Evolutionary conservation across 2,888 invertebrate species (phyloP), one percentile per base, ranked within the genome.

Genomic region (Folsomia candida): DNA sequence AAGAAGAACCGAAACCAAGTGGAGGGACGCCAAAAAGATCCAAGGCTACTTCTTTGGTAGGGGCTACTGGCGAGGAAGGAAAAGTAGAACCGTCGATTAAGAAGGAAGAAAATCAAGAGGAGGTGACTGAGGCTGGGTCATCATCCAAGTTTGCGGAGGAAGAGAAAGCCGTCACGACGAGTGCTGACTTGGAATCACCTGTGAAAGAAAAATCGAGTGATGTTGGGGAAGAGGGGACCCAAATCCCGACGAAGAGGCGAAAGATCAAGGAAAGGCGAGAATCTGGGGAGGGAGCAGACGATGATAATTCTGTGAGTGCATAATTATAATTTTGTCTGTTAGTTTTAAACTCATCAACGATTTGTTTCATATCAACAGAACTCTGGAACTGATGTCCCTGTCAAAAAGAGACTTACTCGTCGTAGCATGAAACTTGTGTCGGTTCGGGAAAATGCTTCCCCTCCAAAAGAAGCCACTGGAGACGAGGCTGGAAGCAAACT

Each of bases 211-310:
- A 57, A 57, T 27, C 25, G 47, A 25, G 58, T 57, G 51, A 65
- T 18, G 66, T 9, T 28, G 66, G 11, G 51, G 65, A 22, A n/a
- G 62, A 20, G 25, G 37, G 2, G 51, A 70, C 27, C 58, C 54
- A 28, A 29, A 51, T 25, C 26, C 24, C 18, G 57, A 37, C 2
- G 24, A 29, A 25, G 26, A 27, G 25, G 18, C 24, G 18, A 9
- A 24, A 14, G 2, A 59, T n/a, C 20, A 70, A 67, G 60, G 59
- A 68, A 22, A 51, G 66, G 62, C 57, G 29, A 4, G 71, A 70
- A 61, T 68, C 68, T 25, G 68, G 54, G n/a, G 68, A 63, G n/a
- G 63, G 62, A 57, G 68, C 63, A 6, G 68, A 68, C 6, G n/a
- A 69, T 37, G 69, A 69, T 3, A 69, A 64, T 47, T 69, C 69